phyloP scores from a whole-genome alignment of 2,797 vertebrate species.

The Hippocampus kuda region DNA sequence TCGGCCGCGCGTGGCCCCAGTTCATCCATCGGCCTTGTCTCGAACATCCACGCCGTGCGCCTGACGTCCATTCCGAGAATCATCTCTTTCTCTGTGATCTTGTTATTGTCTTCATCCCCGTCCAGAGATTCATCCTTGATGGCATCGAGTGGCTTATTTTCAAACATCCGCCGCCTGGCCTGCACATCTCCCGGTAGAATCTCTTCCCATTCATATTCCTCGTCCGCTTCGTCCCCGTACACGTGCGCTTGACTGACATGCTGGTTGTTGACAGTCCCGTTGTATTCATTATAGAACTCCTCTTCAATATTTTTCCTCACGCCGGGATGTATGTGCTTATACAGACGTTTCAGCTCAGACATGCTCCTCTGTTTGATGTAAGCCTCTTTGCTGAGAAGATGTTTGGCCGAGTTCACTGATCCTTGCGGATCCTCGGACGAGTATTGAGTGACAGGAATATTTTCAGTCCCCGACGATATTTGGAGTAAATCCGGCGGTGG shows the following conservation, averaged over 20 bases:
- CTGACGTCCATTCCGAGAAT: conserved; percentile 75
- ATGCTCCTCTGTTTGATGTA: conserved; percentile 75
- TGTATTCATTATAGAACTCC: conserved; percentile 68
- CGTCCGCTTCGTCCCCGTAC: conserved; percentile 70
- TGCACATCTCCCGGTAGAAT: conserved; percentile 79
- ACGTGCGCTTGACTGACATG: conserved; percentile 56
- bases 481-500: conserved; percentile 73
- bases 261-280: conserved; percentile 58
- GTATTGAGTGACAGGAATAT: conserved; percentile 56
- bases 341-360: conserved; percentile 76
- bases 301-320: conserved; percentile 78
- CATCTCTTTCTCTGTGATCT: conserved; percentile 70
- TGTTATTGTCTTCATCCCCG: conserved; percentile 54
- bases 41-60: conserved; percentile 81
- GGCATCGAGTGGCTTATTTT: conserved; percentile 76
- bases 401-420: conserved; percentile 46
- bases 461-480: conserved; percentile 59
- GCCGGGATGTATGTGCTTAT: conserved; percentile 79
- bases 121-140: conserved; percentile 69
- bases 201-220: conserved; percentile 75
- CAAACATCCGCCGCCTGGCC: conserved; percentile 79
- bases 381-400: conserved; percentile 61
- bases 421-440: conserved; percentile 63
- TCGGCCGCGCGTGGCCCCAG: conserved; percentile 41
- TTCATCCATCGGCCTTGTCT: conserved; percentile 72